phyloP scores from a whole-genome alignment of 2,113 vertebrate species.

The Mirza zaza region DNA sequence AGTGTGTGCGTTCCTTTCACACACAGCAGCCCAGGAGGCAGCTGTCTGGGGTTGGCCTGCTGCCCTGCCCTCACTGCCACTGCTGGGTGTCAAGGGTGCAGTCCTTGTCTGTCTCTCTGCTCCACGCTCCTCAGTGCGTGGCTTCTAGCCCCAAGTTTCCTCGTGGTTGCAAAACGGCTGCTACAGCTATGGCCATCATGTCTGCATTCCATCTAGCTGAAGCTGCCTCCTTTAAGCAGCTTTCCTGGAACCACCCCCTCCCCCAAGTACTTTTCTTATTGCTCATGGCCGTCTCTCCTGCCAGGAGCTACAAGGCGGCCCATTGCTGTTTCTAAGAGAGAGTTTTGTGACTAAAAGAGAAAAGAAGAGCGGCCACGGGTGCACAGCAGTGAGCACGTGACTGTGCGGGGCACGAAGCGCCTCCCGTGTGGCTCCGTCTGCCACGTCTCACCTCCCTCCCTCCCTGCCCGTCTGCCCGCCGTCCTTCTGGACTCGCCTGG shows the following conservation, averaged over 20 bases:
- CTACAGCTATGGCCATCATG: neutral
- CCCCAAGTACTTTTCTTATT: no score
- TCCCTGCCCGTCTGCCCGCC: accelerated
- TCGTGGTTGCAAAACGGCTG: neutral
- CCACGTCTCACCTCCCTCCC: neutral
- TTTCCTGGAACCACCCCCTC: neutral
- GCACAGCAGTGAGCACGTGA: accelerated
- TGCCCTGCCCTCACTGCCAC: neutral
- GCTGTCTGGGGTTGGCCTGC: no score
- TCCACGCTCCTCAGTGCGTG: neutral
- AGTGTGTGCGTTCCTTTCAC: neutral
- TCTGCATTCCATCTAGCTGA: neutral
- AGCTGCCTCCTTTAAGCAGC: neutral
- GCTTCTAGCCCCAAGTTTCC: neutral
- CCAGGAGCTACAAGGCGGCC: neutral
- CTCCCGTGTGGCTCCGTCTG: accelerated
- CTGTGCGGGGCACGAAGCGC: accelerated
- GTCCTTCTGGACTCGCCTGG: neutral
- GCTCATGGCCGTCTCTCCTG: no score
- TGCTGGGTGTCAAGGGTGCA: accelerated
- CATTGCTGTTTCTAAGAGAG: neutral
- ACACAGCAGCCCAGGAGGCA: no score
- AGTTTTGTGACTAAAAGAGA: neutral
- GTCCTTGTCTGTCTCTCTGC: neutral
- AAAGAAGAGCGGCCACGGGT: accelerated